Evolutionary conservation across 2,888 invertebrate genomes (phyloP).

Genomic region (Cephalotes varians): DNA sequence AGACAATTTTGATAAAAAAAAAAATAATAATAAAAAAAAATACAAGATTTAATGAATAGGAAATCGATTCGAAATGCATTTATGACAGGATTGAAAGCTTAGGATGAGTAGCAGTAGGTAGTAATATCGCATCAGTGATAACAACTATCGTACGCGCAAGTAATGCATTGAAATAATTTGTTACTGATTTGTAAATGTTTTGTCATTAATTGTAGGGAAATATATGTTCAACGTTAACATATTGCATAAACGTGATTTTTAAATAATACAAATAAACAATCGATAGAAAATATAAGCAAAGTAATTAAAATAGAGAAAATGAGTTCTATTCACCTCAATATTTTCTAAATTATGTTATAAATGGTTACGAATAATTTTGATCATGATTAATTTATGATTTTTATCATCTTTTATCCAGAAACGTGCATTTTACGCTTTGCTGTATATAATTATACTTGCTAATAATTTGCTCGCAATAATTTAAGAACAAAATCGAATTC

Average conservation of each 20-base stretch:
- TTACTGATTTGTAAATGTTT: constrained; percentile 22
- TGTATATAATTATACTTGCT: not conserved
- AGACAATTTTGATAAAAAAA: constrained; percentile 18
- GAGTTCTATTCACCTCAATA: not conserved
- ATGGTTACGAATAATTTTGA: not conserved
- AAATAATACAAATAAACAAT: constrained; percentile 16
- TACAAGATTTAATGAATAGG: constrained; percentile 39
- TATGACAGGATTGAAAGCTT: constrained; percentile 22
- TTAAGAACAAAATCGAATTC: constrained; percentile 1
- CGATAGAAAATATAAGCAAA: not conserved
- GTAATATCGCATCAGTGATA: constrained; percentile 32
- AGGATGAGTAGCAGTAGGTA: constrained; percentile 23
- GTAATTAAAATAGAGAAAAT: constrained; percentile 13
- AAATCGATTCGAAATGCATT: constrained; percentile 25
- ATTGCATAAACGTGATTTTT: constrained; percentile 15
- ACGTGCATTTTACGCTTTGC: not conserved
- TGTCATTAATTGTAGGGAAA: constrained; percentile 24
- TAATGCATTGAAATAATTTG: constrained; percentile 12
- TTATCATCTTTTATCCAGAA: not conserved
- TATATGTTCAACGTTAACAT: not conserved
- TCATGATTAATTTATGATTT: not conserved
- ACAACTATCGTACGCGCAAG: constrained; percentile 14
- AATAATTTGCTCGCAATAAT: not conserved
- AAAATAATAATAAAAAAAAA: not conserved
- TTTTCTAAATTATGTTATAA: not conserved